Conservation (phyloP, 1,140 invertebrate genomes). For the Saccostrea cuccullata region DNA sequence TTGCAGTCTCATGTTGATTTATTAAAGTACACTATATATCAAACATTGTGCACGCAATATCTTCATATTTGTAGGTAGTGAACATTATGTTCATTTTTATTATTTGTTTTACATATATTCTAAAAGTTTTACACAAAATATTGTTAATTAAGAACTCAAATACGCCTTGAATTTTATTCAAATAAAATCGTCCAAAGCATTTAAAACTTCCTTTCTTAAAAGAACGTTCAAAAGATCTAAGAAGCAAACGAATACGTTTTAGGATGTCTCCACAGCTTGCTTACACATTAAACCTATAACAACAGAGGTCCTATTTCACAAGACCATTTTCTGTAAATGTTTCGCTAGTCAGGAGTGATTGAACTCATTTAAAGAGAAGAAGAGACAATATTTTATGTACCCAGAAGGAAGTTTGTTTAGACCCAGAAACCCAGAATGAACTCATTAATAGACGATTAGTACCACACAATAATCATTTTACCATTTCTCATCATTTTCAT, state of each 20-base stretch:
- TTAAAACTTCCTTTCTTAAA: too few species aligned
- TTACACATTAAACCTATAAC: neutral
- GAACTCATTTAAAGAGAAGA: neutral
- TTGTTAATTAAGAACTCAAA: too few species aligned
- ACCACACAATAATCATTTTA: neutral
- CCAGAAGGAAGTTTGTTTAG: constrained; percentile 21
- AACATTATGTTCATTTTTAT: too few species aligned
- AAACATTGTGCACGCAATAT: too few species aligned
- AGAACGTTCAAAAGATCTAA: too few species aligned
- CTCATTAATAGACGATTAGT: neutral
- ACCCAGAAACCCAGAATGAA: neutral
- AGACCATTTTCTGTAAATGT: neutral
- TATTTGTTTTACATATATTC: too few species aligned
- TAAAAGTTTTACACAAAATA: too few species aligned
- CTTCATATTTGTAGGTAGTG: too few species aligned
- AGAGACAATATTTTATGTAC: constrained; percentile 14
- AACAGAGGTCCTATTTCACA: neutral
- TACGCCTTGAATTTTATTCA: too few species aligned
- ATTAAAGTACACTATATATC: too few species aligned
- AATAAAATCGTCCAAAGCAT: too few species aligned
- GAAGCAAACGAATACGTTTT: neutral
- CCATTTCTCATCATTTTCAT: constrained; percentile 25
- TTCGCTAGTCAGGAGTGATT: neutral
- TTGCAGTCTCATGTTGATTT: too few species aligned
- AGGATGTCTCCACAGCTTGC: neutral